Evolutionary conservation across 2,888 invertebrate genomes (phyloP), one percentile per base, ranked within the genome.

Genomic region (Nemapogon koenigi): DNA sequence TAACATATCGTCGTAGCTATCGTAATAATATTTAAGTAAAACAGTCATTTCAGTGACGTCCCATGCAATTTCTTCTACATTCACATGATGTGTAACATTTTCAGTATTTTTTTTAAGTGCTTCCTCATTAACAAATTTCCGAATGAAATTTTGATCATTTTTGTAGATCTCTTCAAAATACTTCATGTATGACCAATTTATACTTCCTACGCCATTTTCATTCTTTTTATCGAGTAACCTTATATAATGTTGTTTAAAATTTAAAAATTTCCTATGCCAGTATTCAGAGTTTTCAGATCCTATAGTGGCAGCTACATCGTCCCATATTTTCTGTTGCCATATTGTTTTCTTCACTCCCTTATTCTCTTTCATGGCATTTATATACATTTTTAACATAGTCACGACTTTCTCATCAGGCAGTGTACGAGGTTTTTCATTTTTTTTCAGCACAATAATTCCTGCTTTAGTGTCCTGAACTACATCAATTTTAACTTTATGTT

Each of bases 221-320:
- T 55, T 47, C 26, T 59, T 53, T 42, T 67, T 76, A 8, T 61
- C 55, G 2, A 70, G 43, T 49, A 73, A 51, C 36, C 59, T 53
- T 16, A 72, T 47, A 30, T 78, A 78, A 50, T 72, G 73, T 28
- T 73, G 72, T 40, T 73, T 78, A 41, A 57, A 67, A 44, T 78
- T 78, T 2, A 71, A 43, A 37, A 73, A 78, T 1, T 73, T 50
- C 46, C 66, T 75, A 19, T 73, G 68, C 67, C 72, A 70, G 42
- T 71, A 76, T 11, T 71, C 69, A 1, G 61, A 57, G 22, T 70
- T 63, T 10, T 65, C 59, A 35, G 61, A 59, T 0, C 73, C 73
- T 35, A 78, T 43, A 47, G 75, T 68, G 37, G 55, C 37, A 2
- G 72, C 66, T 38, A 76, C 72, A 1, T 53, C 55, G 3, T 70